Evolutionary conservation across 2,797 vertebrate species (phyloP).

Genomic region (Tympanoctomys barrerae): DNA sequence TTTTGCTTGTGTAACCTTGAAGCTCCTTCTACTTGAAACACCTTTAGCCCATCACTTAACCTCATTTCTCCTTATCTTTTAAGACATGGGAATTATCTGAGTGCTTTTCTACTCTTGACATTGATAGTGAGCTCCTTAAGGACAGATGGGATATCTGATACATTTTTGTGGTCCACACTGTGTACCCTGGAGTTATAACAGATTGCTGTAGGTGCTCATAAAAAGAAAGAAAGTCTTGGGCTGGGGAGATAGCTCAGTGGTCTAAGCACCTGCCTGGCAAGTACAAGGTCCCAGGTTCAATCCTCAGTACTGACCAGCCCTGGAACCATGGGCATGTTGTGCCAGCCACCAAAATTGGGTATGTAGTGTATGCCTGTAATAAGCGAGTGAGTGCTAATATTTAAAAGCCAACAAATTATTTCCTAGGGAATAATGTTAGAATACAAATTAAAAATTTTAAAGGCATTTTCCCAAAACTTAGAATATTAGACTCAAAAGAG

Average conservation of each 20-base stretch:
- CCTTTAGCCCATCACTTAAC: not conserved
- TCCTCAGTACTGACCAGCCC: no score
- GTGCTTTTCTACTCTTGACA: not conserved
- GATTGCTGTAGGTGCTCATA: not conserved
- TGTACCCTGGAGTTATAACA: not conserved
- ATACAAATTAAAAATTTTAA: constrained; percentile 44
- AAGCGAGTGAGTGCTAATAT: constrained; percentile 5
- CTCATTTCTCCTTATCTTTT: not conserved
- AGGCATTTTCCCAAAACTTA: not conserved
- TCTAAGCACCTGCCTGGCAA: no score
- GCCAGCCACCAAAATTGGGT: no score
- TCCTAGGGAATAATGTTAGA: not conserved
- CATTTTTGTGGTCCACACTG: not conserved
- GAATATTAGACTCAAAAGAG: not conserved
- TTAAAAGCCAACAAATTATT: constrained; percentile 14
- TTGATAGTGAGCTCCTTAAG: not conserved
- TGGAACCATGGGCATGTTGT: no score
- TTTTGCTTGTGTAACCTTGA: constrained; percentile 14
- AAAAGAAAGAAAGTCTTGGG: constrained; percentile 29
- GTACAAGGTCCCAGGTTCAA: no score
- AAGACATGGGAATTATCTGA: not conserved
- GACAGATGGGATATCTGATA: not conserved
- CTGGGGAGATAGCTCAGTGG: no score
- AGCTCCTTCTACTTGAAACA: not conserved
- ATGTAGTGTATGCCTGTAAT: not conserved